These are phyloP conservation scores for Nyctereutes procyonoides DNA, from an alignment of 2,113 vertebrate genomes.

Conservation along the genomic window DNA sequence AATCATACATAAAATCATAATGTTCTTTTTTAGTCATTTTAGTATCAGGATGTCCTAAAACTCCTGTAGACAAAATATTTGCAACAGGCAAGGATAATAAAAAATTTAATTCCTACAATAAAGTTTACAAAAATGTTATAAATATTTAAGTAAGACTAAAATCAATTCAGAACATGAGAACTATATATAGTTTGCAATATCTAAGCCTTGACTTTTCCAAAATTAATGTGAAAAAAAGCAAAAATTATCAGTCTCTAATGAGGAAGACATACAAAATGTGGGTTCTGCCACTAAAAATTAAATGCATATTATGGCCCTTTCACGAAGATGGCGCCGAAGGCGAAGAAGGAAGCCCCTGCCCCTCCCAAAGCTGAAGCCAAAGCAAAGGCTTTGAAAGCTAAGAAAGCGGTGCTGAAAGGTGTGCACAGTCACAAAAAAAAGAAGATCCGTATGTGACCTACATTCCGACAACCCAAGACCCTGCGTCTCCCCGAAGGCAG, in stretches of 20 bases:
- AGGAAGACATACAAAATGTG: not conserved
- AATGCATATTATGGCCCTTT: not conserved
- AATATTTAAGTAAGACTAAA: slow-evolving; percentile 49
- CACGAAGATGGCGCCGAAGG: too few species aligned
- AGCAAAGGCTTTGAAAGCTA: too few species aligned
- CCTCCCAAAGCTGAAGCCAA: too few species aligned
- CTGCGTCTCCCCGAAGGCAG: too few species aligned
- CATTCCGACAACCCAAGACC: too few species aligned
- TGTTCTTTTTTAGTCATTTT: slow-evolving; percentile 14
- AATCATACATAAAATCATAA: not conserved
- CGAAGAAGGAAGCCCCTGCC: too few species aligned
- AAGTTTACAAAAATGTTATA: slow-evolving; percentile 57
- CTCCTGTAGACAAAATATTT: slow-evolving; percentile 39
- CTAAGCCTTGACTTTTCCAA: not conserved
- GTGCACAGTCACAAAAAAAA: too few species aligned
- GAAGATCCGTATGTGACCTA: too few species aligned
- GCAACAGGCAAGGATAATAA: not conserved
- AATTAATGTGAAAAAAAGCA: not conserved
- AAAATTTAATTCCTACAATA: slow-evolving; percentile 47
- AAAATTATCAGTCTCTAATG: slow-evolving; percentile 29
- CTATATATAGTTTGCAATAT: not conserved
- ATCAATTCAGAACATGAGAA: slow-evolving; percentile 31
- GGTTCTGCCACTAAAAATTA: not conserved
- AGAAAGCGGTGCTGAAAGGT: too few species aligned
- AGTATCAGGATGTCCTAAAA: not conserved